Base-by-base conservation (phyloP, 1,140 invertebrate species). In the Drosophila murphyi region DNA sequence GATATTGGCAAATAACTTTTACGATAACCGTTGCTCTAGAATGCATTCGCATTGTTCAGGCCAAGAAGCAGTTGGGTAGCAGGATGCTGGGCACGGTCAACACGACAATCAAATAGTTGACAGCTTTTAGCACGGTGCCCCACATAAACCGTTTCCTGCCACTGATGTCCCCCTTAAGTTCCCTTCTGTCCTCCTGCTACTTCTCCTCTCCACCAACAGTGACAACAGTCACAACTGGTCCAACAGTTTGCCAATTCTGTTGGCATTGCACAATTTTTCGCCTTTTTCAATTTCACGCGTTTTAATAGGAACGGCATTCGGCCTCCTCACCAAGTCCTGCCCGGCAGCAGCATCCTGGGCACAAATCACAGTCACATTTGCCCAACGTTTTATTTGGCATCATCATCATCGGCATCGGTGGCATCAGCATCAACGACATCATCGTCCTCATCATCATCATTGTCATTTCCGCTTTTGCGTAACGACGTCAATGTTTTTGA, bases 401-500 rank as follows among this genome's bases (percentile, higher is more conserved):
- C 63, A 63, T 80, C 85, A 77, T 77, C 76, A 77, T 82, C 34
- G 72, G 52, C 69, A 52, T 70, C 67, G 41, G 55, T 59, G 47
- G 47, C 72, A 34, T 5, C 43, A 41, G 2, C 32, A 55, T 37
- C 54, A 28, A 68, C 35, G 50, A 45, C 39, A 28, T 10, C 6
- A 56, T 35, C 34, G 28, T 41, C 57, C 39, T 45, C 35, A 29
- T 64, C 76, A 80, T 87, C 79, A 83, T 79, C 83, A 88, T 87
- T 87, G 83, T 87, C 82, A 87, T 87, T 87, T 89, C 85, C 83
- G 85, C 77, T 88, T 88, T 89, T 89, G 80, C 72, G 83, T 80
- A 88, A 88, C 83, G 83, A 88, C 75, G 63, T 88, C 85, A 88
- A 89, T 85, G 80, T 57, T 89, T 87, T 88, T 88, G 83, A 88